Evolutionary conservation across 2,113 vertebrate species (phyloP), one percentile per base, ranked within the genome.

Genomic region (Ceratotherium simum): DNA sequence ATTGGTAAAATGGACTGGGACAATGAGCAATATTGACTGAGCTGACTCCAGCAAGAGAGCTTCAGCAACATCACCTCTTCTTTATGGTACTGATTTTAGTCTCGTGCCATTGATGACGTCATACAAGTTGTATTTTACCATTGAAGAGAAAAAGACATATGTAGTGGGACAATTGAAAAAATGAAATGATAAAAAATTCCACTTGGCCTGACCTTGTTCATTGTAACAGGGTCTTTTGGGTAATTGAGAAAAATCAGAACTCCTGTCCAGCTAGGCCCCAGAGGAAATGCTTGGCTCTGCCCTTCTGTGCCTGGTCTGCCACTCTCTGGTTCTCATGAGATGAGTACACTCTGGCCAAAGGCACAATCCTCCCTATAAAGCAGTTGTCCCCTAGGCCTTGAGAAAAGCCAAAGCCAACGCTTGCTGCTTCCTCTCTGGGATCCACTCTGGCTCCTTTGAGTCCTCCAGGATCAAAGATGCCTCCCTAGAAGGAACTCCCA

Each of bases 171-270:
- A 88, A 54, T 87, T 92, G 10, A 62, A 18, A 72, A 46, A 90
- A 92, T 54, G 42, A 67, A 93, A 79, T 36, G 21, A 73, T 64
- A 64, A 25, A 56, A 56, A 90, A 87, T 46, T 80, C 36, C 31
- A 64, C 3, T 65, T 96, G 72, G 29, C 6, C 14, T 65, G 39
- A 67, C 21, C 33, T 88, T 87, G 33, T 62, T 91, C 90, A 75
- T 60, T n/a, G 39, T 91, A 82, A 89, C 31, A 82, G 48, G 27
- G 73, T 70, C 48, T 89, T 87, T 54, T 48, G 5, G 39, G 13
- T 82, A 86, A 86, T 75, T 42, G 33, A 94, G 78, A 95, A 97
- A 90, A 95, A 92, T 36, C 72, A 31, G 16, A 96, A 64, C 42
- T 95, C 46, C 23, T 86, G 36, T 31, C 58, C 91, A 93, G 62